Evolutionary conservation across 2,797 vertebrate species (phyloP), one percentile per base, ranked within the genome.

Genomic region (Bovichtus diacanthus): DNA sequence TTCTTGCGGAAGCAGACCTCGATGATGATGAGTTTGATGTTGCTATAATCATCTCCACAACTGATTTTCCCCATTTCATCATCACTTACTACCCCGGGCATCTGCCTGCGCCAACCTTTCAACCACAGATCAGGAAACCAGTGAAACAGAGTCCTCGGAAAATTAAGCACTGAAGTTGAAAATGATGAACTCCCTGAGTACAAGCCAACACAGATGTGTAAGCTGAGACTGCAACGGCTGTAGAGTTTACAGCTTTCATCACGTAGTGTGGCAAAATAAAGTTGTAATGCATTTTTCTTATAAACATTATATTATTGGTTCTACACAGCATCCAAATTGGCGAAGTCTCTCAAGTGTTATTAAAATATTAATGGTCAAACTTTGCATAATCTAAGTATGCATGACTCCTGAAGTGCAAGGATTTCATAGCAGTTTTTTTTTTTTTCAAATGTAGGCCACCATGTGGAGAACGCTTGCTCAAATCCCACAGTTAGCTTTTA

Each of bases 101-200:
- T 70, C 39, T 53, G 43, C 61, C 70, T 68, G 47, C 0, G 62
- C 56, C 84, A 76, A 53, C 27, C 62, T 76, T 64, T 79, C 76
- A 75, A 78, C 77, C 69, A 74, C 74, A 79, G 54, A 87, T 88
- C 81, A 86, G 74, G 78, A 88, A 85, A 86, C 73, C 63, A 87
- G 81, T 64, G 63, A 67, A 87, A 80, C 29, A 39, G 46, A 62
- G 72, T 56, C 62, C 54, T 41, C 86, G 75, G 84, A 86, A 90
- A 83, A 76, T 76, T 51, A 72, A 78, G 47, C 58, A 54, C 56
- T 47, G 43, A 65, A 61, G 74, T 65, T 25, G 0, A 85, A 78
- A 78, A 66, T 34, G 53, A 80, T 76, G 65, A 83, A 69, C 36
- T 72, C 39, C 43, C 39, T 41, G 29, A 67, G 73, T 29, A 56